Conservation (phyloP, 1,140 invertebrate genomes). For the Diachasmimorpha longicaudata region DNA sequence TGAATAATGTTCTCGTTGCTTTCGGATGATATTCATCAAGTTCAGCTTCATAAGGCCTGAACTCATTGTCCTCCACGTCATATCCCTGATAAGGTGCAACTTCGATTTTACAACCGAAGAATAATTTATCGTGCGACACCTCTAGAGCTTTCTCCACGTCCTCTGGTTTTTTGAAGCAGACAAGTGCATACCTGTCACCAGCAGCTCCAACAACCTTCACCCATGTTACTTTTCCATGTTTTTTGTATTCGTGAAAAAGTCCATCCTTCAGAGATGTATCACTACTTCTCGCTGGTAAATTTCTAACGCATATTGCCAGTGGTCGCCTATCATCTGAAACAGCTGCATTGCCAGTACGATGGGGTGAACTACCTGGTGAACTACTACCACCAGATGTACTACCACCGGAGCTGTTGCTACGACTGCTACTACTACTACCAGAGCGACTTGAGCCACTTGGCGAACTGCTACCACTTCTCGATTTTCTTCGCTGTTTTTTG, state of each 20-base stretch:
- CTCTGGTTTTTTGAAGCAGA: constrained; percentile 94
- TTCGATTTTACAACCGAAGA: constrained; percentile 95
- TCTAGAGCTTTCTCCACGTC: constrained; percentile 95
- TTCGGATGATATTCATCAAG: constrained; percentile 96
- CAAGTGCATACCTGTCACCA: constrained; percentile 83
- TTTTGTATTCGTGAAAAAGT: constrained; percentile 98
- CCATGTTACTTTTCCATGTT: constrained; percentile 96
- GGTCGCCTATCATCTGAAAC: constrained; percentile 75
- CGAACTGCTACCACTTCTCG: constrained; percentile 59
- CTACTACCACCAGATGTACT: constrained; percentile 59
- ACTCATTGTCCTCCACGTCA: constrained; percentile 87
- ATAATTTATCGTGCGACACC: constrained; percentile 93
- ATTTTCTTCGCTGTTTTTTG: constrained; percentile 60
- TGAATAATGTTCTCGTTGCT: constrained; percentile 85
- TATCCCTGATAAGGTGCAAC: constrained; percentile 86
- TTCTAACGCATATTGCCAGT: constrained; percentile 89
- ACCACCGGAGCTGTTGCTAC: constrained; percentile 63
- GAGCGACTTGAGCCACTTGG: constrained; percentile 67
- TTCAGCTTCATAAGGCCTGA: constrained; percentile 91
- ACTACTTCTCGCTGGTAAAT: constrained; percentile 86
- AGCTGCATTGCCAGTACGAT: constrained; percentile 52
- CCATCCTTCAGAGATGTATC: constrained; percentile 96
- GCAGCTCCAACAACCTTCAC: constrained; percentile 88
- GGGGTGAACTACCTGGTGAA: constrained; percentile 58
- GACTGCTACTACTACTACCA: constrained; percentile 68